Conservation (phyloP, 2,888 invertebrate species). For the Temnothorax ravouxi region DNA sequence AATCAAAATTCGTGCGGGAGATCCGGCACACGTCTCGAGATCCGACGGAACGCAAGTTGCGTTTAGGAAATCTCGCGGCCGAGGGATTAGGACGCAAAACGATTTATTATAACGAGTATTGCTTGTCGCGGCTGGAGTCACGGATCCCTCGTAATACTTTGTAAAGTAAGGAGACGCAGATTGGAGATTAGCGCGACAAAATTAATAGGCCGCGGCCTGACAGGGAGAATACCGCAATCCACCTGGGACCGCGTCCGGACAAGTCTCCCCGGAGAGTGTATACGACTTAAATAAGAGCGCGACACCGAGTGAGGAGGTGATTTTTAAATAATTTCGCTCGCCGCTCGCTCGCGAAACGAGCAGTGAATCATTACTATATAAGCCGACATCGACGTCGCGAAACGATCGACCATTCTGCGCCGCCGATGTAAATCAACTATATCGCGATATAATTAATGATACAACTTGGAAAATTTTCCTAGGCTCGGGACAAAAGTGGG, state of each 20-base stretch:
- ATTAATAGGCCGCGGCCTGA: constrained; percentile 81
- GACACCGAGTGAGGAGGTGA: constrained; percentile 49
- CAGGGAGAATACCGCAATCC: constrained; percentile 77
- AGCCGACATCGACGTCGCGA: constrained; percentile 53
- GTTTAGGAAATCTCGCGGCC: constrained; percentile 55
- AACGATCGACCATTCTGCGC: constrained; percentile 63
- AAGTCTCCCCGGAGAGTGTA: constrained; percentile 27
- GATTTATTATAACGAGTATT: constrained; percentile 71
- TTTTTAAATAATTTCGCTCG: constrained; percentile 69
- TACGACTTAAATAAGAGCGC: constrained; percentile 31
- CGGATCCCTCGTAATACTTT: constrained; percentile 76
- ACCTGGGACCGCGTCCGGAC: constrained; percentile 74
- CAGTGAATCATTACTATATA: constrained; percentile 64
- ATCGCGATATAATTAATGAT: constrained; percentile 72
- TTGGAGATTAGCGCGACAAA: constrained; percentile 83
- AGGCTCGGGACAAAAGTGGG: constrained; percentile 61
- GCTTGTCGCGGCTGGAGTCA: constrained; percentile 66
- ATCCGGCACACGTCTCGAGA: constrained; percentile 23
- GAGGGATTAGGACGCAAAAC: constrained; percentile 51
- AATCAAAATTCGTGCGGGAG: constrained; percentile 37
- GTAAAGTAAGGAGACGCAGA: constrained; percentile 81
- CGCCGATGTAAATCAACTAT: constrained; percentile 63
- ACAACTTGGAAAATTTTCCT: constrained; percentile 69
- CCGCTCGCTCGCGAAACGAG: constrained; percentile 43
- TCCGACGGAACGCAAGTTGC: constrained; percentile 40